Evolutionary conservation across 2,888 invertebrate genomes (phyloP).

Genomic region (Podotricha telesiphe): DNA sequence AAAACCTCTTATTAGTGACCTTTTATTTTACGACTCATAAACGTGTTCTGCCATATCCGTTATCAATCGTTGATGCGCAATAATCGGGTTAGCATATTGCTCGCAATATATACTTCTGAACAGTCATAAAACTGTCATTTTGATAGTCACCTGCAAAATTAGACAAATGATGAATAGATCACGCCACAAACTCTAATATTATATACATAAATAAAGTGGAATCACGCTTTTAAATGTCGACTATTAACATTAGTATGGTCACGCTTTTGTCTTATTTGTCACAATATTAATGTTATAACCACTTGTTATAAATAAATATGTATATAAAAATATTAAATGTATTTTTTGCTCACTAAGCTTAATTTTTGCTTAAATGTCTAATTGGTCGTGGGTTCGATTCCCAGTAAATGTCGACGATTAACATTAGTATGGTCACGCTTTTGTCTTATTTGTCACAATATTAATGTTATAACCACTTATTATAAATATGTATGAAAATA

Average conservation of each 20-base stretch:
- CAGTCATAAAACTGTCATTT: conserved; percentile 24
- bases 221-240: conserved; percentile 44
- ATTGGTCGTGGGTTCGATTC: too few relatives aligned
- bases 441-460: conserved; percentile 44
- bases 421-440: conserved; percentile 42
- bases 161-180: conserved; percentile 40
- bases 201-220: conserved; percentile 34
- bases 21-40: neutral
- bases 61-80: conserved; percentile 10
- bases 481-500: neutral
- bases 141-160: conserved; percentile 31
- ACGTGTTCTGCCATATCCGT: too few relatives aligned
- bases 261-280: conserved; percentile 45
- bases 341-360: too few relatives aligned
- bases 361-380: too few relatives aligned
- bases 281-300: conserved; percentile 27
- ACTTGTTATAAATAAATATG: neutral
- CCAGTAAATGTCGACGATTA: conserved; percentile 43
- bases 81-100: conserved; percentile 1
- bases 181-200: conserved; percentile 21
- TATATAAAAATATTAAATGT: too few relatives aligned
- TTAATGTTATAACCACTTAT: conserved; percentile 8
- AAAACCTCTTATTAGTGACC: neutral
- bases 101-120: neutral
- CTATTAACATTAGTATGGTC: conserved; percentile 41